These are phyloP conservation scores for Cettia cetti DNA, from an alignment of 2,113 vertebrate species.

Conservation along the genomic window DNA sequence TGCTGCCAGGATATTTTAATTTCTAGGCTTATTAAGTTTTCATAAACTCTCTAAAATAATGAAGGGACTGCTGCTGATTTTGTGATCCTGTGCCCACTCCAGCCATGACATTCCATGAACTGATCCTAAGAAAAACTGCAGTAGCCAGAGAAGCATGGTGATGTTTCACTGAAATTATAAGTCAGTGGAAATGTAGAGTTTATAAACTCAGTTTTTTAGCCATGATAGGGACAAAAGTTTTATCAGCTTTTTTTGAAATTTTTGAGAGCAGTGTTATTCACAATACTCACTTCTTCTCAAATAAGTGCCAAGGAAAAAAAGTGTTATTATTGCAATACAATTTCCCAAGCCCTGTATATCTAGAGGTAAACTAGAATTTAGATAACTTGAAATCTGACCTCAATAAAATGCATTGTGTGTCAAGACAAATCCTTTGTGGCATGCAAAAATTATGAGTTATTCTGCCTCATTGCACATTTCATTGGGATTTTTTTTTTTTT, in stretches of 20 bases:
- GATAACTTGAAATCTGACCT: constrained; percentile 48
- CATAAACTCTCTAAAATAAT: neutral
- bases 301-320: neutral
- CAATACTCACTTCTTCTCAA: neutral
- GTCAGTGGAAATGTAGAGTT: neutral
- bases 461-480: neutral
- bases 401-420: constrained; percentile 23
- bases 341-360: neutral
- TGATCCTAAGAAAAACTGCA: neutral
- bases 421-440: constrained; percentile 24
- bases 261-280: neutral
- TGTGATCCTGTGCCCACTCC: neutral
- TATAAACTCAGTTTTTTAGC: neutral
- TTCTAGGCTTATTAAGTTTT: neutral
- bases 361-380: constrained; percentile 39
- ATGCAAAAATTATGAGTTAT: neutral
- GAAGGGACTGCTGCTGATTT: neutral
- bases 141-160: neutral
- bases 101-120: neutral
- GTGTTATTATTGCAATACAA: neutral
- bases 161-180: neutral
- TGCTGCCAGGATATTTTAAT: neutral
- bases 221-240: neutral
- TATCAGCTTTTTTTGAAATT: neutral
- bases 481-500: neutral